phyloP scores from a whole-genome alignment of 2,888 invertebrate species.

The Petrolisthes manimaculis region DNA sequence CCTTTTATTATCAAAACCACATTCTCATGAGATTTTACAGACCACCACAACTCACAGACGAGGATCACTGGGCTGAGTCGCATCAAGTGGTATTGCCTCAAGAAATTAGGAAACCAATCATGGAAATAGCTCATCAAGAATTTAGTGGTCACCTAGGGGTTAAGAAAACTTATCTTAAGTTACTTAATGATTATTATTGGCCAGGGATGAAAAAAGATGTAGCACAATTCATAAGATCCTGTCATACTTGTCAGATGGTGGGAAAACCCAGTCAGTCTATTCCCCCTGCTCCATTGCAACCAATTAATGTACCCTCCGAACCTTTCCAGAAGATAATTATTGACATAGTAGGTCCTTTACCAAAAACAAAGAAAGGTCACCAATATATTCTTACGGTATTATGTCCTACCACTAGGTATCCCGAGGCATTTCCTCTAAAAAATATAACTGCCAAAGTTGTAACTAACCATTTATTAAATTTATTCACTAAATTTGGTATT shows the following conservation, averaged over 20 bases:
- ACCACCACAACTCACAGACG: background rate
- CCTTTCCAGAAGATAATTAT: slow-evolving; percentile 26
- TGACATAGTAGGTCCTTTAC: slow-evolving; percentile 30
- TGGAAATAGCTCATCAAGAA: background rate
- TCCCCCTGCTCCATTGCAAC: slow-evolving; percentile 18
- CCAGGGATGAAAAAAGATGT: slow-evolving; percentile 15
- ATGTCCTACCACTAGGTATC: slow-evolving; percentile 24
- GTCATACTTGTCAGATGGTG: slow-evolving; percentile 3
- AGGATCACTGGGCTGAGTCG: background rate
- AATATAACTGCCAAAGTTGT: slow-evolving; percentile 13
- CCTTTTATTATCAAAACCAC: background rate
- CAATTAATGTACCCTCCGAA: background rate
- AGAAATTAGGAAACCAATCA: background rate
- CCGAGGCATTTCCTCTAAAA: slow-evolving; percentile 27
- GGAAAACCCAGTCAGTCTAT: background rate
- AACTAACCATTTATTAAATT: background rate
- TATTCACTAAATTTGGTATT: slow-evolving; percentile 27
- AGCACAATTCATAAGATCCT: background rate
- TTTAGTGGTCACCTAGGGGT: background rate
- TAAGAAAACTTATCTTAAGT: background rate
- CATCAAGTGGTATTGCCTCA: background rate
- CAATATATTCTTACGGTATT: slow-evolving; percentile 29
- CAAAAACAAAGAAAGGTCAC: slow-evolving; percentile 19
- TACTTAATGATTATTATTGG: slow-evolving; percentile 11
- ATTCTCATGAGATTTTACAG: background rate